Evolutionary conservation across 2,113 vertebrate genomes (phyloP).

Genomic region (Trachemys scripta): DNA sequence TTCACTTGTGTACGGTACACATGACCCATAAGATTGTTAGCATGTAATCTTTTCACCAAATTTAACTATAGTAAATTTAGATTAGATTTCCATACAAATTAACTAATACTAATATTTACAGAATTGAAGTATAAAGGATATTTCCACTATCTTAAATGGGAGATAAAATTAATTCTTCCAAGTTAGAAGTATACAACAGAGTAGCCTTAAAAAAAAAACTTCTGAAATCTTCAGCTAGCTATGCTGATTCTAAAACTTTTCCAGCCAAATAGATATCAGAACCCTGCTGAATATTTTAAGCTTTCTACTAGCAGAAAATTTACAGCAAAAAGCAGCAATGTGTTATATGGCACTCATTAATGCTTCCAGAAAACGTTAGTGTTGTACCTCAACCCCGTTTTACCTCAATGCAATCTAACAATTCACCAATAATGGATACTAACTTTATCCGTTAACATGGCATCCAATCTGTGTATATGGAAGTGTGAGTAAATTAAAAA

Average conservation of each 20-base stretch:
- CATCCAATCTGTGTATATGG: not conserved
- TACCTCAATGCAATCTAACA: not conserved
- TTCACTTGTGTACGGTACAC: not conserved
- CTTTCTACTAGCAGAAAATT: not conserved
- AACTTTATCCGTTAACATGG: not conserved
- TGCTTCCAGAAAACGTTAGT: not conserved
- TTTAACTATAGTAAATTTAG: not conserved
- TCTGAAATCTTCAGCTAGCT: not conserved
- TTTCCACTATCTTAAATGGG: not conserved
- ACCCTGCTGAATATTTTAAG: not conserved
- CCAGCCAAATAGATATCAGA: not conserved
- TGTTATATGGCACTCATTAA: not conserved
- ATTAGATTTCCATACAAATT: not conserved
- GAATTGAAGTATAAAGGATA: not conserved
- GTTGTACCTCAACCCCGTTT: not conserved
- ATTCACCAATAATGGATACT: not conserved
- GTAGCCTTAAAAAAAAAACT: not conserved
- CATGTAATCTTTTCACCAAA: not conserved
- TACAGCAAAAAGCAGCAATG: not conserved
- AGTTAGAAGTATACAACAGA: not conserved
- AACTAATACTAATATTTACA: not conserved
- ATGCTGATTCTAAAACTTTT: not conserved
- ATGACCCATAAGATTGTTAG: not conserved
- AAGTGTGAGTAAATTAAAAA: not conserved
- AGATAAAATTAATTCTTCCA: not conserved